phyloP scores from a whole-genome alignment of 2,888 invertebrate genomes.

The Syritta pipiens region DNA sequence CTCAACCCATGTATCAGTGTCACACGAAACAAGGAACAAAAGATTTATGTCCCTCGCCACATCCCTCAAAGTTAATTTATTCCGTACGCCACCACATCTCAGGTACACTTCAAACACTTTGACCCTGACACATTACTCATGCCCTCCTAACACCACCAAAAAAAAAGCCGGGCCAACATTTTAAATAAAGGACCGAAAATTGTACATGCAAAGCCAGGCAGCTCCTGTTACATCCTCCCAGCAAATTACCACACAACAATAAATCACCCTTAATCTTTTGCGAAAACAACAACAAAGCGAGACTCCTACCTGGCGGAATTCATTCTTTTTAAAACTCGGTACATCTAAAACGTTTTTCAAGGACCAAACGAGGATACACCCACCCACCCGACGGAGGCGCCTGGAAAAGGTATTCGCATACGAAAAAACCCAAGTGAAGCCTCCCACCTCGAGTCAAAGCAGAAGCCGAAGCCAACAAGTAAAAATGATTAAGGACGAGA shows the following conservation, averaged over 20 bases:
- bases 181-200: constrained; percentile 41
- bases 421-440: constrained; percentile 2
- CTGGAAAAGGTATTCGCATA: constrained; percentile 31
- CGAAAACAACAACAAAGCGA: too few species aligned
- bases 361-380: constrained; percentile 8
- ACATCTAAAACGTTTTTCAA: constrained; percentile 47
- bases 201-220: constrained; percentile 34
- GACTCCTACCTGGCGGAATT: constrained; percentile 7
- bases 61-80: constrained; percentile 49
- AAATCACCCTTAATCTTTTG: constrained; percentile 66
- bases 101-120: constrained; percentile 44
- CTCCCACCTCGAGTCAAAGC: constrained; percentile 1
- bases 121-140: constrained; percentile 56
- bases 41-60: too few species aligned
- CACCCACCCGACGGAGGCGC: constrained; percentile 1
- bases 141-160: constrained; percentile 4
- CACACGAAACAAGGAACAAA: too few species aligned
- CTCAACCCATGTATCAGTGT: too few species aligned
- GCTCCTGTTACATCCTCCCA: constrained; percentile 36
- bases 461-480: constrained; percentile 66
- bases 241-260: constrained; percentile 69
- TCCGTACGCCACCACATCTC: constrained; percentile 48
- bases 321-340: constrained; percentile 36
- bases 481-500: constrained; percentile 61
- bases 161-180: background rate